Percentiles rank a stretch among this genome's conserved stretches.
Conservation (phyloP, 2,797 vertebrate genomes). For the Acanthis flammea region DNA sequence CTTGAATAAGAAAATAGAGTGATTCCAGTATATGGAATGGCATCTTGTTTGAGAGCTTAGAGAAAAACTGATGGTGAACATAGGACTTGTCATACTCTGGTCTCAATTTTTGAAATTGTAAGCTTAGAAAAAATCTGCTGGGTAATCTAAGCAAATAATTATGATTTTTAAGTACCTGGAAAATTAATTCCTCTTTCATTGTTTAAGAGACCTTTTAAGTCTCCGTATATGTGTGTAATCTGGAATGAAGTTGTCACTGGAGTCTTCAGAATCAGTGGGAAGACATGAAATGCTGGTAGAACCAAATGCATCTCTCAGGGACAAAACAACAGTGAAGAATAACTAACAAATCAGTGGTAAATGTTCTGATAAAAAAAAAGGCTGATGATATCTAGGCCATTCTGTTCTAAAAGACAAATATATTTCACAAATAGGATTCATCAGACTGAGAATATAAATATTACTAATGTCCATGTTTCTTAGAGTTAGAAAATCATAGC, state of each 20-base stretch:
- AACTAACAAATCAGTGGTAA: not conserved
- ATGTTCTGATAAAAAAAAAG: not conserved
- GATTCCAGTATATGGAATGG: not conserved
- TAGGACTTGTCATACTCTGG: not conserved
- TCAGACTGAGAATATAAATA: not conserved
- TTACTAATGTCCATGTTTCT: not conserved
- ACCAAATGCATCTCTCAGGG: not conserved
- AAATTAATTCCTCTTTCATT: not conserved
- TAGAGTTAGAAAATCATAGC: not conserved
- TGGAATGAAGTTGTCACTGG: not conserved
- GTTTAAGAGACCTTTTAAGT: not conserved
- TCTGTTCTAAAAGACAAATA: not conserved
- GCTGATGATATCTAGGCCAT: not conserved
- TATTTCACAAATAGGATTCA: not conserved
- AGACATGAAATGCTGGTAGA: not conserved
- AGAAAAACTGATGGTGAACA: not conserved
- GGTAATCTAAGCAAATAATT: not conserved
- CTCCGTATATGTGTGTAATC: not conserved
- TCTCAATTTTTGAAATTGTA: not conserved
- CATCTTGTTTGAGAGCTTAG: not conserved
- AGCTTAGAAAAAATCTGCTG: not conserved
- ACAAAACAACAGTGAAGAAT: not conserved
- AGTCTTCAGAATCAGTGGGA: not conserved
- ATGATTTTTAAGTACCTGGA: not conserved
- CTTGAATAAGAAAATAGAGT: not conserved